Evolutionary conservation across 2,113 vertebrate species (phyloP).

Genomic region (Paracanthobrama guichenoti): DNA sequence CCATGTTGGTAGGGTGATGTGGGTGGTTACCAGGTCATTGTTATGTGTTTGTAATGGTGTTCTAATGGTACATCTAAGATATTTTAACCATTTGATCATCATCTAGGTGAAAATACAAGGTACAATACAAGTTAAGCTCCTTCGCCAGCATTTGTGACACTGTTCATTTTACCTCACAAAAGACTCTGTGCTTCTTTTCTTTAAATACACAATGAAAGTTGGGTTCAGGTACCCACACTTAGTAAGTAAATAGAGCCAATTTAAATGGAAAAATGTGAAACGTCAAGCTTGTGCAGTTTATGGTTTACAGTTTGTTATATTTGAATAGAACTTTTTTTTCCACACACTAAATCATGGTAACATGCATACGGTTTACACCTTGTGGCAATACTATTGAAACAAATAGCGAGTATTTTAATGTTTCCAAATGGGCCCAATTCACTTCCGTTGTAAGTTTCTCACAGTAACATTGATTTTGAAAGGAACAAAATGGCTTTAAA

Average conservation of each 20-base stretch:
- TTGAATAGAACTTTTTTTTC: background rate
- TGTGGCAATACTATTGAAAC: background rate
- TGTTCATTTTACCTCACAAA: background rate
- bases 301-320: background rate
- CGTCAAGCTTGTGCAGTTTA: background rate
- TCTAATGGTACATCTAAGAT: no score
- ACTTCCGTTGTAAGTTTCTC: background rate
- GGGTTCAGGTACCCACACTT: no score
- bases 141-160: background rate
- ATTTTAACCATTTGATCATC: background rate
- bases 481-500: background rate
- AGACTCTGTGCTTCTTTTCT: no score
- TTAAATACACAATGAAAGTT: no score
- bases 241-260: background rate
- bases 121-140: background rate
- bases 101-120: background rate
- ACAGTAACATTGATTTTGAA: background rate
- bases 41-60: no score
- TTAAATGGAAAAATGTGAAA: background rate
- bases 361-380: background rate
- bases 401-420: background rate
- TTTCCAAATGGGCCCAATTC: background rate
- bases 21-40: no score
- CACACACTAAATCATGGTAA: no score
- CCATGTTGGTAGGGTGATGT: no score